Conservation (phyloP, 1,140 invertebrate species). For the Diachasmimorpha longicaudata region DNA sequence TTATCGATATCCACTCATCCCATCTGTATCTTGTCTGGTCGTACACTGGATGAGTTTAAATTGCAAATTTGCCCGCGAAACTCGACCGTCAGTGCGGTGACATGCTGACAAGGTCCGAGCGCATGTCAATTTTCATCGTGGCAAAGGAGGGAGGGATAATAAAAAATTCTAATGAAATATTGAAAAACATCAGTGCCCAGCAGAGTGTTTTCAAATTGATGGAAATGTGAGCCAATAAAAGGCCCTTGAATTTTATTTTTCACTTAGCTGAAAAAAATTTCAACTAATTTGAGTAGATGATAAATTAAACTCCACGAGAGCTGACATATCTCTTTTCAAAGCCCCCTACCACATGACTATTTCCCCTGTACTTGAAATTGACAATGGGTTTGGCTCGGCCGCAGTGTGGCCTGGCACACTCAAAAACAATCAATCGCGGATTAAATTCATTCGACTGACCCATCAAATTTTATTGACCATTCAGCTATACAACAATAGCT, state of each 20-base stretch:
- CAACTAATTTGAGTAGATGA: not conserved
- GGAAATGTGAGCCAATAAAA: not conserved
- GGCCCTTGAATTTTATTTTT: not conserved
- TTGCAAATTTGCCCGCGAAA: slow-evolving; percentile 4
- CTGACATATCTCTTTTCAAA: not conserved
- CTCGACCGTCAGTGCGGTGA: not conserved
- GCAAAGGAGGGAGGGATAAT: not conserved
- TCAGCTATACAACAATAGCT: not conserved
- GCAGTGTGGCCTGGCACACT: not conserved
- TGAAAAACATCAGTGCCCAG: not conserved
- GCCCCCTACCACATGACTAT: not conserved
- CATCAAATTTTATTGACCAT: slow-evolving; percentile 7
- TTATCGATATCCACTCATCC: slow-evolving; percentile 1
- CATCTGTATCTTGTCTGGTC: not conserved
- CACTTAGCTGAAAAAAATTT: not conserved
- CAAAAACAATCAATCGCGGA: not conserved
- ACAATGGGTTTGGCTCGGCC: not conserved
- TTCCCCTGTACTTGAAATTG: not conserved
- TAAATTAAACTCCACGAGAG: not conserved
- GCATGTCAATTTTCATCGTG: not conserved
- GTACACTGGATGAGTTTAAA: not conserved
- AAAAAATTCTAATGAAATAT: not conserved
- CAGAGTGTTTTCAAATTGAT: no score
- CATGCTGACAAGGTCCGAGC: not conserved
- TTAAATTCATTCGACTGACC: slow-evolving; percentile 1